phyloP scores from a whole-genome alignment of 2,888 invertebrate genomes.

The Agrochola circellaris region DNA sequence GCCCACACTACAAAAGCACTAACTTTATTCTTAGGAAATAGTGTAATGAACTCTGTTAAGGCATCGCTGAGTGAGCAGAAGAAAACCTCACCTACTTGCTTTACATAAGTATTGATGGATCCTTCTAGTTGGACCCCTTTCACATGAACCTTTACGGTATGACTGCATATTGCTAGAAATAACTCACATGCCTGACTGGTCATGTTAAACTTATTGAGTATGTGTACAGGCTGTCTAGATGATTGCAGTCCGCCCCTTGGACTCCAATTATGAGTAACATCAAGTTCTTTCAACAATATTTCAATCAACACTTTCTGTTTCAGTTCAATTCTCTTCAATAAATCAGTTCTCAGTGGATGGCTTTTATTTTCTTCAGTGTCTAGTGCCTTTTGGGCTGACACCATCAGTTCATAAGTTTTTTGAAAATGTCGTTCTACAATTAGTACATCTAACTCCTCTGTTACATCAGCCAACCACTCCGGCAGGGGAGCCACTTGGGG shows the following conservation, averaged over 20 bases:
- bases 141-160: slow-evolving; percentile 94
- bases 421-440: slow-evolving; percentile 99
- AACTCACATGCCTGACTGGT: slow-evolving; percentile 94
- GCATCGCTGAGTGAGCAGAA: slow-evolving; percentile 95
- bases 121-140: slow-evolving; percentile 95
- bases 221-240: slow-evolving; percentile 95
- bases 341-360: slow-evolving; percentile 84
- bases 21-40: slow-evolving; percentile 94
- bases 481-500: slow-evolving; percentile 89
- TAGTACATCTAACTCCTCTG: slow-evolving; percentile 98
- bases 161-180: slow-evolving; percentile 95
- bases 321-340: slow-evolving; percentile 91
- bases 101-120: slow-evolving; percentile 94
- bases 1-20: slow-evolving; percentile 96
- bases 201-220: slow-evolving; percentile 94
- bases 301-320: slow-evolving; percentile 95
- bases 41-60: slow-evolving; percentile 90
- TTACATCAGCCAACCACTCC: slow-evolving; percentile 97
- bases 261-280: slow-evolving; percentile 97
- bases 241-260: slow-evolving; percentile 97
- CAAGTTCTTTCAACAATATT: slow-evolving; percentile 96
- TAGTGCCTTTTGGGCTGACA: slow-evolving; percentile 87
- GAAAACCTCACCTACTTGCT: slow-evolving; percentile 95
- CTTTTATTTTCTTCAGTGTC: slow-evolving; percentile 83
- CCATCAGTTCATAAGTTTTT: slow-evolving; percentile 96